Conservation (phyloP, 1,140 invertebrate genomes). For the Notospermus geniculatus region DNA sequence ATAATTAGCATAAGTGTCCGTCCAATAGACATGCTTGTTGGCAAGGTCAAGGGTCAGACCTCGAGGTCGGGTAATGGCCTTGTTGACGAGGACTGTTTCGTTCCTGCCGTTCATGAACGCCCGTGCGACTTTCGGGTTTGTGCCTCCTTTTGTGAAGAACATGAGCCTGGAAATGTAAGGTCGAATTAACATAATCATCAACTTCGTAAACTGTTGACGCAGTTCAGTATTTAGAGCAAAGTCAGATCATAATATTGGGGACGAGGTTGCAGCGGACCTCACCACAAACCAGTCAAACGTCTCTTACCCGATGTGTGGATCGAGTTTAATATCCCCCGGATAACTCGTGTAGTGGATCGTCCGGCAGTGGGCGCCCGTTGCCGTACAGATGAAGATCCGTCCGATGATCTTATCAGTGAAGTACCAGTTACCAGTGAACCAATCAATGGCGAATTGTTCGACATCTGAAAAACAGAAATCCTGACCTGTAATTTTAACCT, state of each 20-base stretch:
- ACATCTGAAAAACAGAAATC: conserved; percentile 28
- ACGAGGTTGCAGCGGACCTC: neutral
- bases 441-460: conserved; percentile 81
- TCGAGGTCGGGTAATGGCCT: conserved; percentile 94
- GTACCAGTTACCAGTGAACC: conserved; percentile 94
- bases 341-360: conserved; percentile 64
- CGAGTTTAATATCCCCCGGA: conserved; percentile 2
- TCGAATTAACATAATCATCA: conserved; percentile 81
- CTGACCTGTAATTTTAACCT: neutral
- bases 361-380: conserved; percentile 63
- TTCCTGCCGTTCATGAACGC: conserved; percentile 81
- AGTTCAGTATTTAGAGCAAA: conserved; percentile 90
- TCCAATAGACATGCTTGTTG: conserved; percentile 69
- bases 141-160: conserved; percentile 66
- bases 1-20: conserved; percentile 67
- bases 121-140: conserved; percentile 87
- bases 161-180: conserved; percentile 24
- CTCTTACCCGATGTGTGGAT: conserved; percentile 2
- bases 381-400: conserved; percentile 44
- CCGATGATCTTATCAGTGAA: conserved; percentile 82
- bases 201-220: conserved; percentile 70
- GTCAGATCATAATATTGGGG: neutral
- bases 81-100: conserved; percentile 73
- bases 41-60: conserved; percentile 70
- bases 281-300: no score